A percentile compares a stretch with the other conserved stretches of the same genome.
Conservation (phyloP, 2,797 vertebrate species). For the Poecilia wingei region DNA sequence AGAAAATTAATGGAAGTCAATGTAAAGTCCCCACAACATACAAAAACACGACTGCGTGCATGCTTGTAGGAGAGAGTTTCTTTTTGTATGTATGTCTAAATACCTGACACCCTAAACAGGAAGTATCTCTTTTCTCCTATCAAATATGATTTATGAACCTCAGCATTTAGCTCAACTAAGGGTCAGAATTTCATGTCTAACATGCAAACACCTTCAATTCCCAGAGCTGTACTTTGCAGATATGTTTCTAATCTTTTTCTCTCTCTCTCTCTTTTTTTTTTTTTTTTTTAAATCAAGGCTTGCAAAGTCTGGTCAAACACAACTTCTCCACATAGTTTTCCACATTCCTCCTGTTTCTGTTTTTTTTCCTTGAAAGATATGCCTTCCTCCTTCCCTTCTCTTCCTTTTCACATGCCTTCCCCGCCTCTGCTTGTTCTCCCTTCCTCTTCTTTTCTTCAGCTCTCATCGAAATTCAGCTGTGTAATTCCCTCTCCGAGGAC, state of each 20-base stretch:
- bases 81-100: not conserved
- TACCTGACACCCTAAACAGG: slow-evolving; percentile 48
- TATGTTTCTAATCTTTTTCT: not conserved
- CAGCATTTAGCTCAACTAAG: slow-evolving; percentile 45
- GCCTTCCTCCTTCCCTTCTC: slow-evolving; percentile 57
- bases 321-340: slow-evolving; percentile 50
- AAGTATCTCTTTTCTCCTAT: slow-evolving; percentile 60
- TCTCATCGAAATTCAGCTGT: slow-evolving; percentile 77
- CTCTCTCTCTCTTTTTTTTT: not conserved
- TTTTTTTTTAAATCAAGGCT: slow-evolving; percentile 19
- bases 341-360: slow-evolving; percentile 66
- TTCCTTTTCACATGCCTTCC: slow-evolving; percentile 66
- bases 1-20: too few relatives aligned
- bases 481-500: slow-evolving; percentile 71
- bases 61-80: not conserved
- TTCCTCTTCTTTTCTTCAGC: slow-evolving; percentile 72
- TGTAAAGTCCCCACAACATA: too few relatives aligned
- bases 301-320: slow-evolving; percentile 9
- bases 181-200: slow-evolving; percentile 19
- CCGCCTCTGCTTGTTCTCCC: slow-evolving; percentile 72
- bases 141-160: slow-evolving; percentile 36
- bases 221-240: slow-evolving; percentile 1
- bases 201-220: not conserved
- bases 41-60: not conserved
- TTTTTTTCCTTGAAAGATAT: slow-evolving; percentile 55